phyloP scores from a whole-genome alignment of 2,888 invertebrate genomes.

The Opisthograptis luteolata region DNA sequence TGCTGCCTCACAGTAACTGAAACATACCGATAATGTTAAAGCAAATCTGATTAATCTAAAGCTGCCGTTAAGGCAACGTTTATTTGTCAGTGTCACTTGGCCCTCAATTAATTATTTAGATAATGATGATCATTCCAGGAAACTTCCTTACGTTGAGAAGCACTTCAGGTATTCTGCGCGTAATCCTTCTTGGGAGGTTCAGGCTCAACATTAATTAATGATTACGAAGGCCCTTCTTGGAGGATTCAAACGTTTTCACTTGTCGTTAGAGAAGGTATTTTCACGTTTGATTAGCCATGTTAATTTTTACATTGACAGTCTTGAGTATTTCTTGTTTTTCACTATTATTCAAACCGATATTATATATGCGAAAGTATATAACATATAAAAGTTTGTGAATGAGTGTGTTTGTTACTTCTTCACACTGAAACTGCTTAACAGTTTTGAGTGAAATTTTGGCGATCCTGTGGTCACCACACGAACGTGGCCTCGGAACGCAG shows the following conservation, averaged over 20 bases:
- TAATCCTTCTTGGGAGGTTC: conserved; percentile 43
- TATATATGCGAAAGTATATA: no score
- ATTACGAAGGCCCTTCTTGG: conserved; percentile 38
- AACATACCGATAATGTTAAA: conserved; percentile 52
- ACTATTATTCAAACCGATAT: no score
- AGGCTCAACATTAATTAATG: conserved; percentile 43
- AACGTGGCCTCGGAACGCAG: no score
- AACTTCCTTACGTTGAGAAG: conserved; percentile 29
- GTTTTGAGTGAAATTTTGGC: no score
- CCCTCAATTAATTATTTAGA: conserved; percentile 42
- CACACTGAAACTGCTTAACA: no score
- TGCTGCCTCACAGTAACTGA: conserved; percentile 45
- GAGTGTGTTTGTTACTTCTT: no score
- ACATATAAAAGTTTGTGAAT: no score
- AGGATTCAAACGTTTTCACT: conserved; percentile 26
- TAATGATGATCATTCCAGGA: conserved; percentile 41
- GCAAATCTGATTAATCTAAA: conserved; percentile 43
- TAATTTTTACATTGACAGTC: background rate
- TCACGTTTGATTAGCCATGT: conserved; percentile 7
- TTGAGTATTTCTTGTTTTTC: conserved; percentile 1
- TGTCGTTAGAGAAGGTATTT: conserved; percentile 28
- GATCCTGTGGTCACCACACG: no score
- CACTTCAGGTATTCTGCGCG: conserved; percentile 37
- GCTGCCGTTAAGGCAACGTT: conserved; percentile 42
- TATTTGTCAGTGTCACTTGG: conserved; percentile 34